A percentile compares a stretch with the other conserved stretches of the same genome.
These are phyloP conservation scores for Allacma fusca DNA, from an alignment of 2,888 invertebrate genomes.

Conservation along the genomic window DNA sequence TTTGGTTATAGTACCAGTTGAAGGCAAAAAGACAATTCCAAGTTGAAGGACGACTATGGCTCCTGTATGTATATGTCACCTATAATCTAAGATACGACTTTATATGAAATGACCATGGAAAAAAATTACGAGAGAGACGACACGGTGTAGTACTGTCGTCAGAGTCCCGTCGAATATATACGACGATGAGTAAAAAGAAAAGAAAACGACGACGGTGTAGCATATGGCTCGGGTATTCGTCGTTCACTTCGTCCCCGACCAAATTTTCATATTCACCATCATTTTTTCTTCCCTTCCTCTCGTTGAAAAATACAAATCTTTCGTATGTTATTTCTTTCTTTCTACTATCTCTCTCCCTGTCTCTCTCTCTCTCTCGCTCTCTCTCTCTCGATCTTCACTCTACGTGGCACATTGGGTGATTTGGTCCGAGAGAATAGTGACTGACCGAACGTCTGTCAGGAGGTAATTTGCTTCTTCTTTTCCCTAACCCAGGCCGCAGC, in stretches of 20 bases:
- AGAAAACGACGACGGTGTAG: slow-evolving; percentile 47
- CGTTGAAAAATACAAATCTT: slow-evolving; percentile 55
- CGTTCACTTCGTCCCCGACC: slow-evolving; percentile 42
- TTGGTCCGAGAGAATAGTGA: slow-evolving; percentile 32
- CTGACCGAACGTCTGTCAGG: slow-evolving; percentile 55
- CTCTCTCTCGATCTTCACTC: not conserved
- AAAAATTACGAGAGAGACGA: slow-evolving; percentile 19
- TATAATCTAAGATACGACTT: slow-evolving; percentile 37
- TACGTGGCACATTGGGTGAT: slow-evolving; percentile 39
- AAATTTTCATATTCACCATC: slow-evolving; percentile 61
- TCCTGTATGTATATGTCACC: slow-evolving; percentile 37
- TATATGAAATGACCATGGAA: slow-evolving; percentile 38
- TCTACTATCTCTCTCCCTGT: not conserved
- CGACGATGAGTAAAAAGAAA: slow-evolving; percentile 34
- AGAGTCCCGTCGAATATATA: slow-evolving; percentile 44
- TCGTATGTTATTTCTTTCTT: slow-evolving; percentile 38
- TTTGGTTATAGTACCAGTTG: slow-evolving; percentile 13
- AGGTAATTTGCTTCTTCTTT: slow-evolving; percentile 56
- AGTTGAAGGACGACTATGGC: slow-evolving; percentile 38
- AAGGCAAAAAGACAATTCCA: slow-evolving; percentile 53
- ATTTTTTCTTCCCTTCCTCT: slow-evolving; percentile 46
- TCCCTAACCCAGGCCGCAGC: slow-evolving; percentile 26
- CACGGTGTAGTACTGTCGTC: slow-evolving; percentile 42
- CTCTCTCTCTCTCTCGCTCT: not conserved
- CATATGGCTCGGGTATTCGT: slow-evolving; percentile 49